Evolutionary conservation across 2,888 invertebrate species (phyloP), one percentile per base, ranked within the genome.

Genomic region (Ectobius pallidus): DNA sequence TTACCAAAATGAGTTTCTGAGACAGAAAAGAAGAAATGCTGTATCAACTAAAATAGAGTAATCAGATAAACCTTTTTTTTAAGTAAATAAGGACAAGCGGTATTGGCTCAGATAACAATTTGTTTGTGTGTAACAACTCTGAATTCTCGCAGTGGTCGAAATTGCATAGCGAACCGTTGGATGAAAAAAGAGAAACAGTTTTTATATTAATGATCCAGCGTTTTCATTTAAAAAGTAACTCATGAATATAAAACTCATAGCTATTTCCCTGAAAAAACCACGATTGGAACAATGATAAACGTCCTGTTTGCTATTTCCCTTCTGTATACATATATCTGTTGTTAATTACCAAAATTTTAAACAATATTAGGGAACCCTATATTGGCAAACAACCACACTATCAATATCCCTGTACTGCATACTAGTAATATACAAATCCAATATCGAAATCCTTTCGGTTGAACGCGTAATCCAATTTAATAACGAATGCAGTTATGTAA

Each of bases 341-440:
- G 27, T 44, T 65, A 7, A 65, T 44, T 65, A 44, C 42, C 46
- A 42, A 65, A 65, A 65, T 44, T 65, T 65, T 65, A 65, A 65
- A 65, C 65, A 65, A 46, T 65, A 65, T 65, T 65, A 65, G 65
- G 65, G 65, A 42, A 18, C 27, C 11, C 65, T 65, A 65, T 65
- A 65, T 65, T 65, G 44, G 65, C 65, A 65, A 65, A 65, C 65
- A 65, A 65, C 65, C 65, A n/a, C 65, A 65, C 65, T 65, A 65
- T 65, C 65, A 65, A 65, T 65, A 65, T 46, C 65, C 27, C 65
- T 44, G 16, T 65, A 44, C 46, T 65, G 42, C 27, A 65, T 65
- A 65, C 34, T 46, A 63, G 65, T 65, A 65, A 65, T 46, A 46
- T 65, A 65, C 65, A 65, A 65, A 65, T 65, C 65, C 46, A 65